A percentile compares a stretch with the other conserved stretches of the same genome.
phyloP scores from a whole-genome alignment of 2,113 vertebrate genomes.

The Xenus cinereus region DNA sequence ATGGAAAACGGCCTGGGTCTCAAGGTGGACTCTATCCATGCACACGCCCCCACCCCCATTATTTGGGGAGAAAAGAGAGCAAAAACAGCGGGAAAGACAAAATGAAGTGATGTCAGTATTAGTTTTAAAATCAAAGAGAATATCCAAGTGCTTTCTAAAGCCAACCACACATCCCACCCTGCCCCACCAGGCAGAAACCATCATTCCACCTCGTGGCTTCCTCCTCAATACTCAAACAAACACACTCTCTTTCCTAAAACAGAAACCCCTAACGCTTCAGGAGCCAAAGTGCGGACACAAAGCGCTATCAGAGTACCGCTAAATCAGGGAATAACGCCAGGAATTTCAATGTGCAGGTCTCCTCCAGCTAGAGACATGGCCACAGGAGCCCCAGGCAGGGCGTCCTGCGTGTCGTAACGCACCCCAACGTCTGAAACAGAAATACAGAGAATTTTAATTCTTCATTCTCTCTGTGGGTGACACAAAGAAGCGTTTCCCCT shows the following conservation, averaged over 20 bases:
- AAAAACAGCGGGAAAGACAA: not conserved
- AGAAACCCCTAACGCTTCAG: accelerated
- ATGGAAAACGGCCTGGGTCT: not conserved
- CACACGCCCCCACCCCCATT: not conserved
- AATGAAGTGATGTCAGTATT: not conserved
- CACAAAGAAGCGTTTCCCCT: accelerated
- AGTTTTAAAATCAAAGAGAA: not conserved
- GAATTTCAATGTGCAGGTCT: accelerated
- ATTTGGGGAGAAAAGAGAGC: not conserved
- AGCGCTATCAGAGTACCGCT: not conserved
- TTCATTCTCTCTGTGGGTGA: not conserved
- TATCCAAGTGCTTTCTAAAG: not conserved
- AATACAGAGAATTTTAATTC: not conserved
- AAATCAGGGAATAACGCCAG: not conserved
- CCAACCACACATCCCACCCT: not conserved
- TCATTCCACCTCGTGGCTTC: accelerated
- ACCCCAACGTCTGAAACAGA: not conserved
- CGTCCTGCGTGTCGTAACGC: not conserved
- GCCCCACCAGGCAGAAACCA: not conserved
- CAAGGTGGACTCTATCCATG: not conserved
- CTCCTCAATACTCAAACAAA: not conserved
- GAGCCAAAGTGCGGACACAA: not conserved
- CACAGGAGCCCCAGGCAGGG: not conserved
- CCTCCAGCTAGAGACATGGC: not conserved
- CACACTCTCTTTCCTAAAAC: not conserved